Evolutionary conservation across 2,113 vertebrate species (phyloP).

Genomic region (Amia ocellicauda): DNA sequence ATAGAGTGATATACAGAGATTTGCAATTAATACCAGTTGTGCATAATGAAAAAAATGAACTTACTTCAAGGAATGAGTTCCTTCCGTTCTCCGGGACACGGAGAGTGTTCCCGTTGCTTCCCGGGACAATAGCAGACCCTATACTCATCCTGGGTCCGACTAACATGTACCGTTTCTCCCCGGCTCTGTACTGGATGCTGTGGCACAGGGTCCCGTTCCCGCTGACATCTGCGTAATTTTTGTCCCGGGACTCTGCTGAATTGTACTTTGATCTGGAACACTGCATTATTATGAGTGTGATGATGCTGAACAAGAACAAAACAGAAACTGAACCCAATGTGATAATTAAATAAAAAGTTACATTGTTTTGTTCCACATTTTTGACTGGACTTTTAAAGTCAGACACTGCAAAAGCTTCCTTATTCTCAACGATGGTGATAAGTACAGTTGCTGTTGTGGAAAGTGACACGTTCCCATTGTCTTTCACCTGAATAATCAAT

Average conservation of each 20-base stretch:
- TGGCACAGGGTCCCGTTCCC: neutral
- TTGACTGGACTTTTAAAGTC: neutral
- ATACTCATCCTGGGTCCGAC: neutral
- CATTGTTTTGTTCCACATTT: neutral
- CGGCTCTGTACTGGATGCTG: neutral
- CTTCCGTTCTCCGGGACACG: neutral
- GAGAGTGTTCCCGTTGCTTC: neutral
- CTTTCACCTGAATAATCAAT: conserved; percentile 14
- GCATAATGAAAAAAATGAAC: neutral
- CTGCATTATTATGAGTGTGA: neutral
- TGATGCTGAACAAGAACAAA: neutral
- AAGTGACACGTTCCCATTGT: neutral
- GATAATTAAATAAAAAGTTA: conserved; percentile 3
- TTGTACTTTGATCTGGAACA: neutral
- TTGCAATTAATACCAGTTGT: no score
- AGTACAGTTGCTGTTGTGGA: neutral
- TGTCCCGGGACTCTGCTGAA: neutral
- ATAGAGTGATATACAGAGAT: no score
- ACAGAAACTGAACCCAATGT: neutral
- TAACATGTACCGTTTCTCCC: neutral
- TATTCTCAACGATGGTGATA: neutral
- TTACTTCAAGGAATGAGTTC: neutral
- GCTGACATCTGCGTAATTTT: conserved; percentile 9
- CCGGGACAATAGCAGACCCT: neutral
- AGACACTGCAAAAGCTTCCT: neutral